A percentile compares a stretch with the other conserved stretches of the same genome.
Evolutionary conservation across 2,888 invertebrate genomes (phyloP).

Genomic region (Acanthacorydalis orientalis): DNA sequence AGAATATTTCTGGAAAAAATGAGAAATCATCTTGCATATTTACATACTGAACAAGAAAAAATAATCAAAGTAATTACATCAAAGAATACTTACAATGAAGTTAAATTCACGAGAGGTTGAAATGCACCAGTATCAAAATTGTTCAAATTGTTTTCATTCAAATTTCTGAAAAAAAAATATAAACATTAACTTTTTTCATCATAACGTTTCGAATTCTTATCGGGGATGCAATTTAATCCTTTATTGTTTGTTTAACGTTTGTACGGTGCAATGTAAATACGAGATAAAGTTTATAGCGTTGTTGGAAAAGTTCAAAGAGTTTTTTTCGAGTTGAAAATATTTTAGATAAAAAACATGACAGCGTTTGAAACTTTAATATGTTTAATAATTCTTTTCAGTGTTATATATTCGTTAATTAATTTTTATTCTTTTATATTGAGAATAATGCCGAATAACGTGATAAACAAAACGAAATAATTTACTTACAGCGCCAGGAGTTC

Average conservation of each 20-base stretch:
- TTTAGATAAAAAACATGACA: no score
- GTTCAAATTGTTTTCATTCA: constrained; percentile 28
- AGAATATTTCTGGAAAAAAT: no score
- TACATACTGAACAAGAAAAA: not conserved
- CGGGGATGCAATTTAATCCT: no score
- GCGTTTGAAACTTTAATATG: no score
- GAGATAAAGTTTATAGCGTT: not conserved
- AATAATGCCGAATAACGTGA: no score
- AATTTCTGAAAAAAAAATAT: constrained; percentile 20
- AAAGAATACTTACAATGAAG: constrained; percentile 24
- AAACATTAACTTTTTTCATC: not conserved
- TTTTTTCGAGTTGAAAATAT: not conserved
- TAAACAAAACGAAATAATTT: no score
- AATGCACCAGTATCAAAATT: constrained; percentile 26
- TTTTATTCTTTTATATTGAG: no score
- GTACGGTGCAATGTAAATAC: not conserved
- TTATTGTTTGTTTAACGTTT: not conserved
- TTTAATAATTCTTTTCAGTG: no score
- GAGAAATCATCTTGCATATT: no score
- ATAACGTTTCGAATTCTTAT: not conserved
- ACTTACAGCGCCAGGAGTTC: constrained; percentile 28
- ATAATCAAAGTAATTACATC: constrained; percentile 7
- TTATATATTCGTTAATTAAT: no score
- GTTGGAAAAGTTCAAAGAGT: not conserved
- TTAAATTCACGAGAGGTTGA: constrained; percentile 25